A percentile compares a stretch with the other conserved stretches of the same genome.
Conservation (phyloP, 2,888 invertebrate genomes). For the Hirtodrosophila histrioides region DNA sequence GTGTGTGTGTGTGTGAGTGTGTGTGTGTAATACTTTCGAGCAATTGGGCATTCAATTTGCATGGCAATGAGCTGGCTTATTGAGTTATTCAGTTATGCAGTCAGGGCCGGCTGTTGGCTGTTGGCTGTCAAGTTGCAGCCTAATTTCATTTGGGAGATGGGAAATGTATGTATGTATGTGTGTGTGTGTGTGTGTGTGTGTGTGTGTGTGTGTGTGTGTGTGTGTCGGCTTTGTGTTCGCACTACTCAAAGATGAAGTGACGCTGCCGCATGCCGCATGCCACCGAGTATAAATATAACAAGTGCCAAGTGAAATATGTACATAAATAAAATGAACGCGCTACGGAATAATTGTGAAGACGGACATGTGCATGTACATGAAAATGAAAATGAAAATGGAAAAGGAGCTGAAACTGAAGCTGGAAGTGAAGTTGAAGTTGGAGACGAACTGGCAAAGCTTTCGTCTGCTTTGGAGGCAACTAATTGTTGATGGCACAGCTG, state of each 20-base stretch:
- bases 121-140: constrained; percentile 35
- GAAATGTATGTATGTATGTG: constrained; percentile 9
- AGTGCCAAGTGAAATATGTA: constrained; percentile 77
- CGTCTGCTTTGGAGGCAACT: constrained; percentile 42
- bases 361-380: constrained; percentile 9
- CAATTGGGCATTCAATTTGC: constrained; percentile 53
- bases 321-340: constrained; percentile 65
- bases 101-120: constrained; percentile 12
- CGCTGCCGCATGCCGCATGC: constrained; percentile 54
- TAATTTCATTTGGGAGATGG: constrained; percentile 56
- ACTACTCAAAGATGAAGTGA: constrained; percentile 66
- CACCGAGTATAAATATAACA: constrained; percentile 74
- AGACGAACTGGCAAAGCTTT: constrained; percentile 23
- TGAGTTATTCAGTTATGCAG: constrained; percentile 58
- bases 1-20: not conserved
- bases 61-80: constrained; percentile 58
- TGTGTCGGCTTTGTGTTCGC: constrained; percentile 11
- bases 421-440: constrained; percentile 6
- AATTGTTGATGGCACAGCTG: constrained; percentile 53
- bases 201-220: not conserved
- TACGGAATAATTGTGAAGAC: constrained; percentile 12
- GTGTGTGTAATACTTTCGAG: constrained; percentile 1
- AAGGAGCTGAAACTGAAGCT: constrained; percentile 11
- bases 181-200: not conserved
- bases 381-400: not conserved